Base-by-base conservation (phyloP, 2,113 vertebrate species). In the Phasianus colchicus region DNA sequence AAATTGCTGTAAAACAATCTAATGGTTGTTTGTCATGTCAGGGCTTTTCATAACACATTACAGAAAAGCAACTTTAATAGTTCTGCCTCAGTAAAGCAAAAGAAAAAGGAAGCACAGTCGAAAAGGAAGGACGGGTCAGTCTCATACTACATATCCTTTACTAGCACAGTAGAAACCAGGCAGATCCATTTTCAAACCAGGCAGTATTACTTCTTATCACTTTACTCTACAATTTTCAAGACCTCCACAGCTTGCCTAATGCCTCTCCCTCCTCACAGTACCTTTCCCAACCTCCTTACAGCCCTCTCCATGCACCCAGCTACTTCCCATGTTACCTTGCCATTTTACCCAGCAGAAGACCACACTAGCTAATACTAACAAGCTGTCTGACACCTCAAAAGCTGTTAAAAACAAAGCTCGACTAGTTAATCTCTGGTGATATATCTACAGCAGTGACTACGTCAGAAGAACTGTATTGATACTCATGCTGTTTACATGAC, bases 101-200 rank as follows among this genome's bases (percentile, higher is more conserved):
- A 16, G 10, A 72, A 90, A 87, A 29, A 34, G 29, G 42, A 92
- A 89, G 57, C 16, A 14, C 92, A 90, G 75, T 47, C 64, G 79
- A 60, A 89, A 65, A 92, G 79, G 60, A 88, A 63, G 88, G 42
- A 66, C 47, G 55, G 60, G 63, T 84, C 81, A 82, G 52, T 72
- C 50, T 79, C 77, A 52, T 52, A 87, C 19, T 19, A 36, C 65
- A 45, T n/a, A 81, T 66, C 54, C 73, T 73, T 85, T 64, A 91
- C 40, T 67, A 71, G 45, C 55, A 83, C 64, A 63, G 64, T 30
- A 89, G 38, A 83, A 92, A 63, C 55, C n/a, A n/a, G n/a, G n/a
- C n/a, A n/a, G n/a, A 84, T 48, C 48, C 55, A 58, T 87, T 91
- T 89, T 63, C 80, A 88, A 96, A 86, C 17, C 83, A 47, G 75